A percentile compares a stretch with the other conserved stretches of the same genome.
Evolutionary conservation across 2,113 vertebrate genomes (phyloP).

Genomic region (Eurypyga helias): DNA sequence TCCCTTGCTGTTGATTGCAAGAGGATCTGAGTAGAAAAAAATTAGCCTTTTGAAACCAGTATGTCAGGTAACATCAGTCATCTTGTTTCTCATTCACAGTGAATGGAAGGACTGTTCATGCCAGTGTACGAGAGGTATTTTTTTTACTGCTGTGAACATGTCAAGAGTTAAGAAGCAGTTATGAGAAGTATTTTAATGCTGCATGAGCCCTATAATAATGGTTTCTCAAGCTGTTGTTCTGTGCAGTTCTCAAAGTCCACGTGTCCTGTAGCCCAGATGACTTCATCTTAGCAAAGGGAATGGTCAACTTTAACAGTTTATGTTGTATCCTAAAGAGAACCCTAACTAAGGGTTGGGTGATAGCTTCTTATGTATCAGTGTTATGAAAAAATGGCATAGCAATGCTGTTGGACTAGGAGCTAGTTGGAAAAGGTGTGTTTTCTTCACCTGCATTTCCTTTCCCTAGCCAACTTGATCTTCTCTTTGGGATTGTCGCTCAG

Average conservation of each 20-base stretch:
- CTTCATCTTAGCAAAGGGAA: not conserved
- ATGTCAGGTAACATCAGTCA: not conserved
- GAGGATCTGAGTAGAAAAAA: slow-evolving; percentile 37
- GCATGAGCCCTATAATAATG: not conserved
- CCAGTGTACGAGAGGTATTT: not conserved
- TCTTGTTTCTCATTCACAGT: not conserved
- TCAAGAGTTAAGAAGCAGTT: slow-evolving; percentile 43
- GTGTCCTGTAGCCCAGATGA: not conserved
- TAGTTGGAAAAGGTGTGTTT: not conserved
- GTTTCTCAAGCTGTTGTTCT: slow-evolving; percentile 8
- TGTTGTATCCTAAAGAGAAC: not conserved
- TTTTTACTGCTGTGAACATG: slow-evolving; percentile 28
- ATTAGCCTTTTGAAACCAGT: slow-evolving; percentile 41
- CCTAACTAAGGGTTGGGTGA: not conserved
- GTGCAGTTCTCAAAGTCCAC: not conserved
- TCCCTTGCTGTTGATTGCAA: not conserved
- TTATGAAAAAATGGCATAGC: not conserved
- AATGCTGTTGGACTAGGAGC: not conserved
- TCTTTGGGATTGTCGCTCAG: not conserved
- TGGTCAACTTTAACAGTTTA: not conserved
- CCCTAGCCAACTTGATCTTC: not conserved
- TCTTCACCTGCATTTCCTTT: not conserved
- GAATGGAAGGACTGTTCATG: not conserved
- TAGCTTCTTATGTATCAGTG: not conserved
- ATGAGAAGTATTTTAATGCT: slow-evolving; percentile 13